Evolutionary conservation across 2,888 invertebrate species (phyloP).

Genomic region (Eristalis intricaria): DNA sequence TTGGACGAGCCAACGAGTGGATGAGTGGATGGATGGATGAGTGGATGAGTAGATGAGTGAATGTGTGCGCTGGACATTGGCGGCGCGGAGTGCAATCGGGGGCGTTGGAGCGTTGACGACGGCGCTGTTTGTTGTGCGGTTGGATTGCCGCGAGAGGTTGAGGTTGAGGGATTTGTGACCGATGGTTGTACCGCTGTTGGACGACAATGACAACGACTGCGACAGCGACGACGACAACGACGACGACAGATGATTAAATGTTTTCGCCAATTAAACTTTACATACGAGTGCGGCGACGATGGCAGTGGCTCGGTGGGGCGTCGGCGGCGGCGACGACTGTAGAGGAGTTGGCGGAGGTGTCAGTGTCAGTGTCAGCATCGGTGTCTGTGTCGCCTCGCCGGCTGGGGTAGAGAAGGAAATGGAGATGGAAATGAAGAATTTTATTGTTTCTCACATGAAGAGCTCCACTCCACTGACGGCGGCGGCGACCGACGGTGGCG

Average conservation of each 20-base stretch:
- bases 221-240: not conserved
- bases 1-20: not conserved
- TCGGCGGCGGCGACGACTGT: not conserved
- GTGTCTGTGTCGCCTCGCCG: not conserved
- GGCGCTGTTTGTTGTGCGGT: constrained; percentile 9
- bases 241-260: constrained; percentile 65
- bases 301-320: not conserved
- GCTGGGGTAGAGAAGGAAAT: constrained; percentile 24
- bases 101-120: constrained; percentile 32
- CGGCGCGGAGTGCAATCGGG: not conserved
- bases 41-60: not conserved
- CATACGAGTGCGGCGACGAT: constrained; percentile 29
- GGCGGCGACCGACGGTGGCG: too few relatives aligned
- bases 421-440: constrained; percentile 37
- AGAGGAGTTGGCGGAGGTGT: not conserved
- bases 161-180: constrained; percentile 55
- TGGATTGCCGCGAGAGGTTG: not conserved
- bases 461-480: not conserved
- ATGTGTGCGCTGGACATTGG: too few relatives aligned
- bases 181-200: constrained; percentile 19
- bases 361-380: too few relatives aligned
- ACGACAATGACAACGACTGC: not conserved
- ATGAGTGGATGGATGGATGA: constrained; percentile 10
- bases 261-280: constrained; percentile 66
- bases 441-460: constrained; percentile 43